Conservation (phyloP, 2,888 invertebrate genomes). For the Adela reaumurella region DNA sequence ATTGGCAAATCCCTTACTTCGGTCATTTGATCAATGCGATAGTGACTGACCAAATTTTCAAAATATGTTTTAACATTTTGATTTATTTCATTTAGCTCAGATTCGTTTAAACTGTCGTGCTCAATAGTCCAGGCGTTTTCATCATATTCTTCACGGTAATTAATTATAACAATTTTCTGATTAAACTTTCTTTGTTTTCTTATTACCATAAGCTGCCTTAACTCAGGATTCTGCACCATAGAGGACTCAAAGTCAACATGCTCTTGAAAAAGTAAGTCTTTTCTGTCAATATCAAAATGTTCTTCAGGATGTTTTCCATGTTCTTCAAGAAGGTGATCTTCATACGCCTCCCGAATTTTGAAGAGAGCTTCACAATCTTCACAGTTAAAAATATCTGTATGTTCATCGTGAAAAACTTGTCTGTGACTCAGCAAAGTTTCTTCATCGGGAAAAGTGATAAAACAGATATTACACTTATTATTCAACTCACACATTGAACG, state of each 20-base stretch:
- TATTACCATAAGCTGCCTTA: background rate
- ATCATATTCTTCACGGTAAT: background rate
- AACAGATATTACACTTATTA: background rate
- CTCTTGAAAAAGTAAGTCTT: background rate
- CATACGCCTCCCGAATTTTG: background rate
- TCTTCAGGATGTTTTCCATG: background rate
- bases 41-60: background rate
- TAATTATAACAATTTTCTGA: background rate
- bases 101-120: too few species aligned
- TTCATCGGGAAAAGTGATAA: background rate
- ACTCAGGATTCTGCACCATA: background rate
- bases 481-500: background rate
- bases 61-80: background rate
- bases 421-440: background rate
- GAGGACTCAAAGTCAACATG: background rate
- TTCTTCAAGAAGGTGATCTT: background rate
- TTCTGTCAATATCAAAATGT: background rate
- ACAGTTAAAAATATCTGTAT: background rate
- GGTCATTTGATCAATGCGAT: background rate
- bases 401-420: background rate
- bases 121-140: background rate
- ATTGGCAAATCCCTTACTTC: background rate
- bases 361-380: background rate
- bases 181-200: background rate
- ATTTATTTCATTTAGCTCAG: background rate